These are phyloP conservation scores for Paradoxurus hermaphroditus DNA, from an alignment of 2,113 vertebrate species.

Conservation along the genomic window DNA sequence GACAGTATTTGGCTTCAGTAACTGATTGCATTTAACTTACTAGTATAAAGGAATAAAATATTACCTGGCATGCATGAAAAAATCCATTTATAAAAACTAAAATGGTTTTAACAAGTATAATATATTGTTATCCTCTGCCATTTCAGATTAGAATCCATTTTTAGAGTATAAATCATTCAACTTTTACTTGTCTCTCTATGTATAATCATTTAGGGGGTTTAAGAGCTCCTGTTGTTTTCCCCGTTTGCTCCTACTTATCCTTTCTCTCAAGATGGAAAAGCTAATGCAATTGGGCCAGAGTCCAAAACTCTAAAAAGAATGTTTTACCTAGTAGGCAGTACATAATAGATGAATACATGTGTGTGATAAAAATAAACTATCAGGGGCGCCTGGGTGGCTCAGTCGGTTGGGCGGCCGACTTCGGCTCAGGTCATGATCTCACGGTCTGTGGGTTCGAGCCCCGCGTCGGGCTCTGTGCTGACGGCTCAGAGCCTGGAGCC, in stretches of 20 bases:
- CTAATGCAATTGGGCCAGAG: background rate
- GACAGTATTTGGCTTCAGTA: background rate
- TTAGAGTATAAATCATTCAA: background rate
- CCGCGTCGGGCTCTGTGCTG: too few species aligned
- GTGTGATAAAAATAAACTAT: background rate
- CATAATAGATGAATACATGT: background rate
- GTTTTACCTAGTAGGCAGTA: background rate
- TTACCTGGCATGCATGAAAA: background rate
- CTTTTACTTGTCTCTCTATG: background rate
- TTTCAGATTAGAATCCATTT: constrained; percentile 18
- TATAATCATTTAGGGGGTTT: background rate
- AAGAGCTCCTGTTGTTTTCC: background rate
- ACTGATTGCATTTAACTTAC: constrained; percentile 24
- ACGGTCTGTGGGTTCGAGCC: too few species aligned
- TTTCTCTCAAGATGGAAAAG: background rate
- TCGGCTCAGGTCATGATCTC: too few species aligned
- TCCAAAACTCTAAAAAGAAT: background rate
- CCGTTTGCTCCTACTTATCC: background rate
- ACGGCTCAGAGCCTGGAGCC: too few species aligned
- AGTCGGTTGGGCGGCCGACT: too few species aligned
- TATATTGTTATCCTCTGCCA: constrained; percentile 3
- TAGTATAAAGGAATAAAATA: background rate
- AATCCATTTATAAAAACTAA: constrained; percentile 41
- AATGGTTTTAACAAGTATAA: constrained; percentile 2
- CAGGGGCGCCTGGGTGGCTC: too few species aligned